phyloP scores from a whole-genome alignment of 2,113 vertebrate genomes.

The Patagioenas fasciata region DNA sequence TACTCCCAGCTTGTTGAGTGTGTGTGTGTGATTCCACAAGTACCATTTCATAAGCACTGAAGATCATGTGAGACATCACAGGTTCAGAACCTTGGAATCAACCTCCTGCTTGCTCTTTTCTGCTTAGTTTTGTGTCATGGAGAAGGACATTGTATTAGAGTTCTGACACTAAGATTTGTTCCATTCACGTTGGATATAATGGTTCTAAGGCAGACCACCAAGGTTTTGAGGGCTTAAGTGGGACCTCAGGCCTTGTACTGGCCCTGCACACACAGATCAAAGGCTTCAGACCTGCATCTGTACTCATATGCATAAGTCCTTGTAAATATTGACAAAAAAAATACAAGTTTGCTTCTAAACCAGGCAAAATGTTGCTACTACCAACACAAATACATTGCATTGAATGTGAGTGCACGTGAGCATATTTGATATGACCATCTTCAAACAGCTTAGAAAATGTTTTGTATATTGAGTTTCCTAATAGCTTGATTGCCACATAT shows the following conservation, averaged over 20 bases:
- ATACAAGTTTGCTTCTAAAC: neutral
- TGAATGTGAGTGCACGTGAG: neutral
- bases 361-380: neutral
- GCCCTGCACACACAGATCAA: neutral
- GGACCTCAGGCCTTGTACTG: neutral
- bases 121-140: neutral
- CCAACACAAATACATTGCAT: neutral
- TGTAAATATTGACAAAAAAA: neutral
- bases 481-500: neutral
- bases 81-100: neutral
- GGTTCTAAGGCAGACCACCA: neutral
- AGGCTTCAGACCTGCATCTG: neutral
- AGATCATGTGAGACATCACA: neutral
- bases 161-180: neutral
- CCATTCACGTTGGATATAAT: neutral
- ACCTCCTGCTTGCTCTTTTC: neutral
- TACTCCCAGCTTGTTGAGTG: neutral
- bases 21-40: neutral
- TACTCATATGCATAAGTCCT: neutral
- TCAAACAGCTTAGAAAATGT: neutral
- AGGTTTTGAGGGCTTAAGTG: neutral
- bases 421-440: neutral
- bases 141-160: neutral
- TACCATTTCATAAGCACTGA: neutral
- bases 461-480: neutral